These are phyloP conservation scores for Xylota sylvarum DNA, from an alignment of 2,888 invertebrate genomes.

Conservation along the genomic window DNA sequence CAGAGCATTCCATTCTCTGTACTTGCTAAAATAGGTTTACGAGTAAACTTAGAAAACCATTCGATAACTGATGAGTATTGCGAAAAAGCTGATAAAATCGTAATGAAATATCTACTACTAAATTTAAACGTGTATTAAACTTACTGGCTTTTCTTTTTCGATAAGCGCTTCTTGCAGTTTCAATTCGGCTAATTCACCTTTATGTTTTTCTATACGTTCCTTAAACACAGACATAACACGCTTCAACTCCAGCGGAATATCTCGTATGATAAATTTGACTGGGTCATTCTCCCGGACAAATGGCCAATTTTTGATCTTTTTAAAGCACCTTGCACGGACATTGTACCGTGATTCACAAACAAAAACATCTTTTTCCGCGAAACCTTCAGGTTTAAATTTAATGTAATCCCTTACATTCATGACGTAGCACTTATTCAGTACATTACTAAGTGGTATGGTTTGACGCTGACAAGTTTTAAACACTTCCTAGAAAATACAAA, in stretches of 20 bases:
- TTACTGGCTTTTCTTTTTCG: slow-evolving; percentile 94
- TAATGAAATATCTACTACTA: no score
- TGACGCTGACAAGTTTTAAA: slow-evolving; percentile 97
- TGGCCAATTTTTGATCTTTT: slow-evolving; percentile 95
- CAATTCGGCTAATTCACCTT: slow-evolving; percentile 93
- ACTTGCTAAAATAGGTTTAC: no score
- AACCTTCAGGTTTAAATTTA: slow-evolving; percentile 93
- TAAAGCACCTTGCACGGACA: slow-evolving; percentile 93
- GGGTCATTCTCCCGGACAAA: slow-evolving; percentile 87
- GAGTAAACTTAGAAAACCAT: no score
- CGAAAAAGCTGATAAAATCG: no score
- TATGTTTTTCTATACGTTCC: slow-evolving; percentile 95
- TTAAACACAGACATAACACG: slow-evolving; percentile 97
- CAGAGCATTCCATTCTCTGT: no score
- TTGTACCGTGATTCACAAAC: slow-evolving; percentile 98
- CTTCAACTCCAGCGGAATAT: slow-evolving; percentile 92
- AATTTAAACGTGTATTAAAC: no score
- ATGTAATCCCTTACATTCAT: slow-evolving; percentile 98
- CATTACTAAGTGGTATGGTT: slow-evolving; percentile 92
- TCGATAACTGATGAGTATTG: no score
- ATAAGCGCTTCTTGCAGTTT: slow-evolving; percentile 93
- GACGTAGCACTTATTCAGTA: slow-evolving; percentile 95
- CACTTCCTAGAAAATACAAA: slow-evolving; percentile 87
- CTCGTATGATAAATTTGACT: slow-evolving; percentile 88
- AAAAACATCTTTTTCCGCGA: slow-evolving; percentile 96